Evolutionary conservation across 2,797 vertebrate genomes (phyloP).

Genomic region (Allobates femoralis): DNA sequence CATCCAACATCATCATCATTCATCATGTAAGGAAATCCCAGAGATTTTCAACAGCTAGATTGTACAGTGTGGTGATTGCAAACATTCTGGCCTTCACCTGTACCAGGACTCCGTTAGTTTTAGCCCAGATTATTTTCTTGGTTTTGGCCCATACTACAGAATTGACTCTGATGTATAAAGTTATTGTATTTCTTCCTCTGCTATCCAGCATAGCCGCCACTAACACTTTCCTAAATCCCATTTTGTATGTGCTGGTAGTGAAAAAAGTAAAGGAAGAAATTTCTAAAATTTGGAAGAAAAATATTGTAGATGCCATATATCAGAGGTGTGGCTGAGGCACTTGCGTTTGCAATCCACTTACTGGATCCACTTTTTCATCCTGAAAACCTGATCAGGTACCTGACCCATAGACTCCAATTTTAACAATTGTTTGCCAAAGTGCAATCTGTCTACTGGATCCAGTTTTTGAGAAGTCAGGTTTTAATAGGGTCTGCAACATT

Average conservation of each 20-base stretch:
- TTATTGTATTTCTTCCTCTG: neutral
- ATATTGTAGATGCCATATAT: neutral
- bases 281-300: neutral
- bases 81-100: slow-evolving; percentile 23
- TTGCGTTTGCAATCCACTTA: no score
- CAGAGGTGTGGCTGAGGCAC: neutral
- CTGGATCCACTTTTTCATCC: no score
- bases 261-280: slow-evolving; percentile 1
- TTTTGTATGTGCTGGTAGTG: slow-evolving; percentile 42
- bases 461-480: no score
- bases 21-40: neutral
- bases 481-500: no score
- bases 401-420: no score
- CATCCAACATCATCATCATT: slow-evolving; percentile 29
- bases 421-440: no score
- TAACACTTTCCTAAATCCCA: slow-evolving; percentile 36
- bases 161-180: slow-evolving; percentile 13
- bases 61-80: slow-evolving; percentile 22
- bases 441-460: no score
- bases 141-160: neutral
- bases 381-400: no score
- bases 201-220: slow-evolving; percentile 39
- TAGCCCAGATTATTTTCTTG: slow-evolving; percentile 34
- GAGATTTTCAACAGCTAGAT: neutral
- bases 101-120: slow-evolving; percentile 28